Evolutionary conservation across 2,888 invertebrate genomes (phyloP), one percentile per base, ranked within the genome.

Genomic region (Campoplex nolae): DNA sequence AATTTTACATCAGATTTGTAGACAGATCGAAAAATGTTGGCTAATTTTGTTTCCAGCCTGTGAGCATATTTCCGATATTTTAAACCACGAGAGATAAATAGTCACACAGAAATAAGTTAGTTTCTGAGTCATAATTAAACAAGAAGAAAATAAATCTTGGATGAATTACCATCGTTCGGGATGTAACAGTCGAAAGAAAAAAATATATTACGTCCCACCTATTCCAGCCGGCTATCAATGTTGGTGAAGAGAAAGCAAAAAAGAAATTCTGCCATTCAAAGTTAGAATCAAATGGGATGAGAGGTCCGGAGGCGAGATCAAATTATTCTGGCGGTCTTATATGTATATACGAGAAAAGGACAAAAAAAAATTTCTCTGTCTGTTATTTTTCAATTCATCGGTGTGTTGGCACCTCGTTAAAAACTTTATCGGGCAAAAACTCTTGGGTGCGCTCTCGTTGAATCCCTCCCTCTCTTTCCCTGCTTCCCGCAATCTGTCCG

Each of bases 301-400:
- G 28, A 71, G 51, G 51, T 71, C 51, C 32, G 48, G 42, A 28
- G 71, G 71, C 51, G 51, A 51, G 45, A 71, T 51, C 32, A 71
- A 71, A 71, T 71, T 71, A 71, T 51, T 71, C 71, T 51, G 71
- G 35, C 71, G 9, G n/a, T 71, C n/a, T 75, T 62, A 45, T 75
- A 75, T 42, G 65, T 77, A 67, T 77, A 77, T 67, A 54, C n/a
- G 48, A 51, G 38, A 23, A 54, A 67, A 78, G 73, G 74, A 82
- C 74, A 74, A 78, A 28, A 68, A 23, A 23, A 23, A 23, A 23
- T 0, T 23, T 67, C 45, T 42, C 42, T 42, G 54, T 32, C 38
- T 67, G 77, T 78, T 82, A 74, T 85, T 85, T 78, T 82, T 85
- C 77, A 77, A 85, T 85, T 85, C 78, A 75, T 79, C 74, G 74